Evolutionary conservation across 2,797 vertebrate species (phyloP), one percentile per base, ranked within the genome.

Genomic region (Girardinus metallicus): DNA sequence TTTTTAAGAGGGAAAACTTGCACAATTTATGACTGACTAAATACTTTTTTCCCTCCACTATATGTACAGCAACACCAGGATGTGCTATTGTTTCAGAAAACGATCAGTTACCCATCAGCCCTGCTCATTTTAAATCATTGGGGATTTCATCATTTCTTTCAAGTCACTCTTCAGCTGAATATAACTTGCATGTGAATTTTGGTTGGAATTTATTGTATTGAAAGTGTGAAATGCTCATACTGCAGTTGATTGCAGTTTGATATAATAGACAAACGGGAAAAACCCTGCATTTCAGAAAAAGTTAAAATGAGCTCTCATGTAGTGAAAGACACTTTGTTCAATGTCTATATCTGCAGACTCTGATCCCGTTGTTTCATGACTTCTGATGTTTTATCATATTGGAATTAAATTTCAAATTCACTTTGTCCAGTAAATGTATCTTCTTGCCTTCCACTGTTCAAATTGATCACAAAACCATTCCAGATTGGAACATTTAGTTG

Each of bases 151-250:
- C 1, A 21, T 51, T 51, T 34, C 31, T 51, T 36, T 5, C 34
- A 26, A 36, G 47, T 51, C 39, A 1, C 47, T 36, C 29, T 36
- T 51, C 21, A 73, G 9, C 47, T 5, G 10, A 51, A 11, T 36
- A 51, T 36, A 16, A 9, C 13, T 76, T 43, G 26, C 5, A 9
- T 21, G 64, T 39, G 21, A 49, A 21, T 72, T 57, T 36, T 73
- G 13, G 5, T 75, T 49, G 60, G 18, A 46, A 29, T 51, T 77
- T 81, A 44, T 46, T 75, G 12, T 76, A 72, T 68, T 44, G 55
- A 34, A 11, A n/a, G 79, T 47, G 7, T 73, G 46, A 49, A 73
- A 18, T 57, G 66, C 73, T 86, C 34, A 78, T 72, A 47, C 68
- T 53, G 43, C 47, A 64, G 29, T 57, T n/a, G 44, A 74, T 39